phyloP scores from a whole-genome alignment of 2,888 invertebrate genomes.

The Tridacna crocea region DNA sequence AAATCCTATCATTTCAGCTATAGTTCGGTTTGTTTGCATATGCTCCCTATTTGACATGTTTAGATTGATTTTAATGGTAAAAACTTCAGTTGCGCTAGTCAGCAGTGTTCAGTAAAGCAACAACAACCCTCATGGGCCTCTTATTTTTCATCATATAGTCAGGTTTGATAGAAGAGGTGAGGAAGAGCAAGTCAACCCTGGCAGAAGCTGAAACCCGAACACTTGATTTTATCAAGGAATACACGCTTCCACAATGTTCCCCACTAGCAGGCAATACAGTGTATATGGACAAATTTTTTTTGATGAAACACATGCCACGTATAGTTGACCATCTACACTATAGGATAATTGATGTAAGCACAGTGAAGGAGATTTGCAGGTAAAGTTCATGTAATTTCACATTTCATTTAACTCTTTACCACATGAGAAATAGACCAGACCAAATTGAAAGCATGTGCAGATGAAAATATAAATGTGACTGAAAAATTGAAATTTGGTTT shows the following conservation, averaged over 20 bases:
- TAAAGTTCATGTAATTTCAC: conserved; percentile 31
- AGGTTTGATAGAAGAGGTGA: conserved; percentile 91
- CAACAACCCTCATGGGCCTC: too few relatives aligned
- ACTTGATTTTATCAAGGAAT: conserved; percentile 89
- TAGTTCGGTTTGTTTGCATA: too few relatives aligned
- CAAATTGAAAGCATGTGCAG: too few relatives aligned
- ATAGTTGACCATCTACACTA: conserved; percentile 93
- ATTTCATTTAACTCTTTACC: background rate
- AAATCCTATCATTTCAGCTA: too few relatives aligned
- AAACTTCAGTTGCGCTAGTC: too few relatives aligned
- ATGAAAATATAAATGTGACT: too few relatives aligned
- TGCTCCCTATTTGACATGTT: too few relatives aligned
- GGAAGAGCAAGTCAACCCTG: conserved; percentile 88
- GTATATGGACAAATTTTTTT: conserved; percentile 93
- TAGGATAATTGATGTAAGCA: conserved; percentile 95
- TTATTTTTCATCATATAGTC: conserved; percentile 86
- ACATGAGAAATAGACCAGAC: too few relatives aligned
- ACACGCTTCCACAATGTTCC: conserved; percentile 85
- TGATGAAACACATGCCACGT: conserved; percentile 92
- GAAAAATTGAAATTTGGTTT: too few relatives aligned
- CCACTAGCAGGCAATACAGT: conserved; percentile 93
- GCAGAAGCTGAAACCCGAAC: conserved; percentile 89
- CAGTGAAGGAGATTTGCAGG: conserved; percentile 91
- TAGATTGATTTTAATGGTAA: too few relatives aligned
- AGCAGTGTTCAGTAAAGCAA: too few relatives aligned